Evolutionary conservation across 2,888 invertebrate genomes (phyloP).

Genomic region (Archips crataeganus): DNA sequence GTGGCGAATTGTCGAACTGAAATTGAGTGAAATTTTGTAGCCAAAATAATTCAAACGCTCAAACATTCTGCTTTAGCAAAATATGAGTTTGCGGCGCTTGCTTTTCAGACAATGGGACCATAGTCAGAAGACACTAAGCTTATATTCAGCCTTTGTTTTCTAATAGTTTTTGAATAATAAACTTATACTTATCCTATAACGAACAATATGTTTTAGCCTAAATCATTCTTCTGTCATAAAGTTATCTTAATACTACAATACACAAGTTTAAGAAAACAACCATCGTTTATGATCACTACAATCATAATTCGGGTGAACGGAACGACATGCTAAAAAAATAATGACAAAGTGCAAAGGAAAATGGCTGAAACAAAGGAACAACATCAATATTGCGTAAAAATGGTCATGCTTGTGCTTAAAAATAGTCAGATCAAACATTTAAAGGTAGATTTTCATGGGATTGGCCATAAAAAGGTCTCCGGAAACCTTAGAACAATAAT

Average conservation of each 20-base stretch:
- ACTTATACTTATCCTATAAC: too few species aligned
- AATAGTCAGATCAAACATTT: slow-evolving; percentile 8
- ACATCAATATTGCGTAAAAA: slow-evolving; percentile 30
- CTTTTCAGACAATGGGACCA: too few species aligned
- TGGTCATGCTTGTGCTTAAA: slow-evolving; percentile 17
- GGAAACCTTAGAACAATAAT: too few species aligned
- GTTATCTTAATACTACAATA: not conserved
- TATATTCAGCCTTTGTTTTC: too few species aligned
- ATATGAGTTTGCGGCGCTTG: too few species aligned
- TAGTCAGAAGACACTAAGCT: too few species aligned
- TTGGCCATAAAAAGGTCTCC: not conserved
- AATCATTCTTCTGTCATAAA: not conserved
- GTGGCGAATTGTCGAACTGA: too few species aligned
- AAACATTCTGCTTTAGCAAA: too few species aligned
- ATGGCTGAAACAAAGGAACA: slow-evolving; percentile 15
- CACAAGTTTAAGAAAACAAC: not conserved
- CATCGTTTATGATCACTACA: not conserved
- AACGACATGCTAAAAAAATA: slow-evolving; percentile 22
- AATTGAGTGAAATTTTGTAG: too few species aligned
- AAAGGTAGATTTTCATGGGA: slow-evolving; percentile 22
- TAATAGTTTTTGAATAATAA: too few species aligned
- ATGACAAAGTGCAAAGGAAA: slow-evolving; percentile 6
- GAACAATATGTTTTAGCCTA: too few species aligned
- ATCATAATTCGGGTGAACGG: slow-evolving; percentile 1
- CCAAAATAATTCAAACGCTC: too few species aligned